Conservation (phyloP, 2,888 invertebrate species). For the Lepidochrysops patricia region DNA sequence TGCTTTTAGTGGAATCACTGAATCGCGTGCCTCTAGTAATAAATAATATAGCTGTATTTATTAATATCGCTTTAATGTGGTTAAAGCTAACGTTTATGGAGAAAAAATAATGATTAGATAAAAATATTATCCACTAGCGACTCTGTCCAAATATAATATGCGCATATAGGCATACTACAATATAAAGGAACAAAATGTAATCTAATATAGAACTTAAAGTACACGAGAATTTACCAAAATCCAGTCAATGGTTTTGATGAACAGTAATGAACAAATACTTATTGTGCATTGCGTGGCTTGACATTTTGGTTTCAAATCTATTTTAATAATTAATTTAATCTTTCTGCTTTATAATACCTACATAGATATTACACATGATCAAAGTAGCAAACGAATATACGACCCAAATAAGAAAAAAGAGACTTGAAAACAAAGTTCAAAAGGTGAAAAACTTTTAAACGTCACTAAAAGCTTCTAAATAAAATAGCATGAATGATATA, state of each 20-base stretch:
- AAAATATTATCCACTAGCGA: not conserved
- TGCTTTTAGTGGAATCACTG: constrained; percentile 64
- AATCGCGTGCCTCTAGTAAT: constrained; percentile 52
- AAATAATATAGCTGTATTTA: constrained; percentile 40
- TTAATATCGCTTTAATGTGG: constrained; percentile 34
- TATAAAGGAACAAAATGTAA: too few species aligned
- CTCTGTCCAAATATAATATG: too few species aligned
- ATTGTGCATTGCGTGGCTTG: too few species aligned
- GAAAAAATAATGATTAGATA: not conserved
- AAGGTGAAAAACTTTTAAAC: constrained; percentile 20
- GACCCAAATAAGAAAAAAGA: not conserved
- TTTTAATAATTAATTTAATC: too few species aligned
- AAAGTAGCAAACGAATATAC: not conserved
- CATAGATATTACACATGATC: too few species aligned
- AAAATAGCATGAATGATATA: constrained; percentile 26
- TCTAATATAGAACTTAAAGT: too few species aligned
- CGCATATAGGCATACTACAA: too few species aligned
- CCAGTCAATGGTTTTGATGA: too few species aligned
- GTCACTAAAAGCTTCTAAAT: constrained; percentile 38
- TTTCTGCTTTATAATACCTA: too few species aligned
- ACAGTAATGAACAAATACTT: too few species aligned
- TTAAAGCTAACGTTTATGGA: constrained; percentile 29
- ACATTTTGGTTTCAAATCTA: too few species aligned
- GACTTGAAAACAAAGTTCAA: constrained; percentile 13
- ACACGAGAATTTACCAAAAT: too few species aligned